These are phyloP conservation scores for Prionailurus bengalensis DNA, from an alignment of 2,113 vertebrate genomes.

Conservation along the genomic window DNA sequence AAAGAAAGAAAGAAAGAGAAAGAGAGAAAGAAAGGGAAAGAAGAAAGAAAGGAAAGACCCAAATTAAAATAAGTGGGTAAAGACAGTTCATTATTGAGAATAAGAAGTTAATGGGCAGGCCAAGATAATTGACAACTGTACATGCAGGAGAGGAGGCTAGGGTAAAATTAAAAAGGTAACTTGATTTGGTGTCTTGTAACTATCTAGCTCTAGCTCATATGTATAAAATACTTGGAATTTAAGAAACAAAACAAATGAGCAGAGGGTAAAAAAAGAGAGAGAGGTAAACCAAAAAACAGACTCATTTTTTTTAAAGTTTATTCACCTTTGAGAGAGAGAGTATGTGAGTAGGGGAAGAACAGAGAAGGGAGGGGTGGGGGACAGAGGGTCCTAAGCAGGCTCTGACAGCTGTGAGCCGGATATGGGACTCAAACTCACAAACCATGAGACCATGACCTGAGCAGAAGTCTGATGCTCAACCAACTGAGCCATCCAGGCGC, in stretches of 20 bases:
- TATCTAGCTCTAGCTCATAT: neutral
- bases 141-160: neutral
- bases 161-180: neutral
- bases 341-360: no score
- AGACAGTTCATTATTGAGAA: neutral
- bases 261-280: neutral
- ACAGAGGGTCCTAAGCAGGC: no score
- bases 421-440: no score
- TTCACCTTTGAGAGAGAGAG: no score
- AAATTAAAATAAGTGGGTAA: neutral
- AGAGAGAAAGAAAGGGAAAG: no score
- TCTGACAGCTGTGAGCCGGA: no score
- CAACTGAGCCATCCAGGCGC: no score
- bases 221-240: neutral
- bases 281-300: neutral
- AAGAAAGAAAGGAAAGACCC: neutral
- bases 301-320: no score
- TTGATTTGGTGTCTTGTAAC: neutral
- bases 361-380: no score
- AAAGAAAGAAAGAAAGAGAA: no score
- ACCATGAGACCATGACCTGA: no score
- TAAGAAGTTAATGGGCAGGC: neutral
- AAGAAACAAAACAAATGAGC: neutral
- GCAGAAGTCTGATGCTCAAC: no score
- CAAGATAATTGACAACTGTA: neutral